Evolutionary conservation across 1,140 invertebrate species (phyloP), one percentile per base, ranked within the genome.

Genomic region (Drosophila guanche): DNA sequence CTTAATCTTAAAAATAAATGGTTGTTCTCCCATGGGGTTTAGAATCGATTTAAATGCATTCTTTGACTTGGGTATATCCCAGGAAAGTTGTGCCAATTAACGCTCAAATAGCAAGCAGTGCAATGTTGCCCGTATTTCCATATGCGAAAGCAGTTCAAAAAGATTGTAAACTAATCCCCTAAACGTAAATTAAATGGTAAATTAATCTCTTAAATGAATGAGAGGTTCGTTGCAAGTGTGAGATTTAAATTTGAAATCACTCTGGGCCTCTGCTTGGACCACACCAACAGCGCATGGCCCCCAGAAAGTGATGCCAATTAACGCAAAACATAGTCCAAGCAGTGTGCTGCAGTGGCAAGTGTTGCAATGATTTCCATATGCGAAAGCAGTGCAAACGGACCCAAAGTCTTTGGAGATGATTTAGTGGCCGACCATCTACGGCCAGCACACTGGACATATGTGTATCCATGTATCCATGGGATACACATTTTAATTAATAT

Each of bases 401-500:
- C 69, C 53, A 50, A 25, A 41, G 40, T 52, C 57, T 42, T 57
- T 66, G 63, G 76, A 85, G 83, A 88, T 88, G 83, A 88, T 88
- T 88, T 88, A 88, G 76, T 88, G 83, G 47, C 84, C 48, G 5
- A 12, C 54, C 57, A 53, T 61, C 68, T 53, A 72, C 7, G 69
- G 33, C 10, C 29, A 33, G 42, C 10, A 22, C 50, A 65, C 47
- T 41, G 27, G 53, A 37, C 33, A 37, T 12, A 37, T 37, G 33
- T 37, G 33, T 69, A 53, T 41, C 79, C 74, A 78, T 86, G 29
- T 55, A 68, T 68, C 65, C 22, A 63, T 65, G 66, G 63, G 66
- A 69, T 69, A 69, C 71, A 63, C 53, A 74, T 76, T 88, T 88
- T 79, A 88, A 88, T 88, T 88, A 88, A 88, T 88, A 88, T 88